Conservation (phyloP, 2,888 invertebrate genomes). For the Cheilosia soror region DNA sequence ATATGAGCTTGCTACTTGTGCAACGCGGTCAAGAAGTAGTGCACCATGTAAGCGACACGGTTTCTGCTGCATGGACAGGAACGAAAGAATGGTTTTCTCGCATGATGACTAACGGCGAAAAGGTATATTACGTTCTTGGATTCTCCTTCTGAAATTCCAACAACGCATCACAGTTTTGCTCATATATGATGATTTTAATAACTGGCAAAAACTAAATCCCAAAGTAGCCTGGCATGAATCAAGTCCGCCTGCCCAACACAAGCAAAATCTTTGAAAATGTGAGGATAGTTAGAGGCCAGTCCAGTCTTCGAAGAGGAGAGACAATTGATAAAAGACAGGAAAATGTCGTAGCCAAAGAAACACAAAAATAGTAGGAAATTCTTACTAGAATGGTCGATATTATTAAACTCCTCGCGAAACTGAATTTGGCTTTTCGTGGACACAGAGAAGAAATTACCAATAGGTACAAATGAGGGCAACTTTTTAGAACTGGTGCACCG, state of each 20-base stretch:
- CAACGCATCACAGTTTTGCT: no score
- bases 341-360: constrained; percentile 15
- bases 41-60: constrained; percentile 15
- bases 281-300: constrained; percentile 11
- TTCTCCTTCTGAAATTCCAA: no score
- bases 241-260: neutral
- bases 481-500: constrained; percentile 5
- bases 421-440: constrained; percentile 9
- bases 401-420: constrained; percentile 12
- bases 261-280: constrained; percentile 1
- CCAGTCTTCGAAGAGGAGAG: neutral
- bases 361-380: constrained; percentile 6
- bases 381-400: neutral
- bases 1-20: constrained; percentile 14
- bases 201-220: no score
- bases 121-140: no score
- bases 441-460: no score
- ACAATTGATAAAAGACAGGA: neutral
- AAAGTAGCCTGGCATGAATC: no score
- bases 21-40: constrained; percentile 15
- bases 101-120: no score
- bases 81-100: no score
- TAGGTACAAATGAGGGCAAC: constrained; percentile 11
- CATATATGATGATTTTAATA: no score
- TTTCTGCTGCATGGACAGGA: constrained; percentile 7